Conservation (phyloP, 2,113 vertebrate genomes). For the Oxyruncus cristatus region DNA sequence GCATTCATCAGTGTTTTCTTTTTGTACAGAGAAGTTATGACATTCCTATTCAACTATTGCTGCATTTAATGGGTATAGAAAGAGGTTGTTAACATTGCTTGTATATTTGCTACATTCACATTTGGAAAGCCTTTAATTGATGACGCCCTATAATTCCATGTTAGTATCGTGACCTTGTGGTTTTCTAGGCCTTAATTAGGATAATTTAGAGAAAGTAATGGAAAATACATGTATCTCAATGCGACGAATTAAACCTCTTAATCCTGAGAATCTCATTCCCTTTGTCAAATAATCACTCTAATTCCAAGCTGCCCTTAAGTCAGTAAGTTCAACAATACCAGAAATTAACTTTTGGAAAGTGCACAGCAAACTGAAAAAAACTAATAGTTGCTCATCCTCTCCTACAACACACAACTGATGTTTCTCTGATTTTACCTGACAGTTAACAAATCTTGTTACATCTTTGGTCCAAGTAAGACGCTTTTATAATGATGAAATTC, state of each 20-base stretch:
- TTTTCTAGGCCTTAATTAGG: neutral
- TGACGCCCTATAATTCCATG: neutral
- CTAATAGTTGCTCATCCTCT: neutral
- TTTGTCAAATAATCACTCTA: neutral
- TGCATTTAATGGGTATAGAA: neutral
- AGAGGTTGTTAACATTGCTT: neutral
- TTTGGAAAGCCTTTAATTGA: neutral
- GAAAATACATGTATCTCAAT: neutral
- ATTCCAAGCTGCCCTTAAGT: neutral
- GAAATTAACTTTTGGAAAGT: neutral
- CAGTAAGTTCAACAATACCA: neutral
- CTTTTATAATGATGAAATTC: neutral
- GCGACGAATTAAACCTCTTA: neutral
- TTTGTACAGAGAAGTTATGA: neutral
- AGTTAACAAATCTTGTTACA: neutral
- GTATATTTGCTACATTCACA: neutral
- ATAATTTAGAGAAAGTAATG: neutral
- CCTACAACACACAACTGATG: neutral
- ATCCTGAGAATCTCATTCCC: neutral
- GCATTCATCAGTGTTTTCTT: neutral
- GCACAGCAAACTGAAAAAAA: neutral
- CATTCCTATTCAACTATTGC: neutral
- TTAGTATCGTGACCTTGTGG: neutral
- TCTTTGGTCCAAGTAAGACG: neutral
- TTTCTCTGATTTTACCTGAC: neutral